phyloP scores from a whole-genome alignment of 2,113 vertebrate species.

The Sialia sialis region DNA sequence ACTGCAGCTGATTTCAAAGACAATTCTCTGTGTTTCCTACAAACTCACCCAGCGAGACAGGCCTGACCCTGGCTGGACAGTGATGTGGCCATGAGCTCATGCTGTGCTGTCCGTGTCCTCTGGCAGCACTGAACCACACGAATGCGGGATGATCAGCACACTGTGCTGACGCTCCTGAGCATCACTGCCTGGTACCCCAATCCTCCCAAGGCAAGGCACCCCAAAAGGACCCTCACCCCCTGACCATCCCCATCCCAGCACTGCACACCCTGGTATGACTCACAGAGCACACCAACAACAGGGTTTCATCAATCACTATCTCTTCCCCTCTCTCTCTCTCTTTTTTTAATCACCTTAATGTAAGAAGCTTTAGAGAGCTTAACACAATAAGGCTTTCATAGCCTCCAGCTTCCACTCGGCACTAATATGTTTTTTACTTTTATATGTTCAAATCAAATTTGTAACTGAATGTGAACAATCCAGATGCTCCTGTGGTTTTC shows the following conservation, averaged over 20 bases:
- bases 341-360: constrained; percentile 19
- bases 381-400: constrained; percentile 19
- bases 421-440: background rate
- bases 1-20: background rate
- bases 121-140: background rate
- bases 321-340: background rate
- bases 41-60: background rate
- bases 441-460: background rate
- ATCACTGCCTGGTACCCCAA: background rate
- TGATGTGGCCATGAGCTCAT: background rate
- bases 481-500: background rate
- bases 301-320: background rate
- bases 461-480: background rate
- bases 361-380: constrained; percentile 34
- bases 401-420: background rate
- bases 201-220: accelerated
- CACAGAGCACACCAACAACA: accelerated
- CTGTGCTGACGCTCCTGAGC: accelerated
- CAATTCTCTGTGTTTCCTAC: background rate
- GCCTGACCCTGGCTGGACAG: background rate
- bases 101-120: background rate
- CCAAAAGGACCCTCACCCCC: background rate
- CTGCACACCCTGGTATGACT: background rate
- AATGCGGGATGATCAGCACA: no score
- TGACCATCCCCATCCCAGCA: accelerated